Base-by-base conservation (phyloP, 2,113 vertebrate genomes). In the Stictonetta naevosa region DNA sequence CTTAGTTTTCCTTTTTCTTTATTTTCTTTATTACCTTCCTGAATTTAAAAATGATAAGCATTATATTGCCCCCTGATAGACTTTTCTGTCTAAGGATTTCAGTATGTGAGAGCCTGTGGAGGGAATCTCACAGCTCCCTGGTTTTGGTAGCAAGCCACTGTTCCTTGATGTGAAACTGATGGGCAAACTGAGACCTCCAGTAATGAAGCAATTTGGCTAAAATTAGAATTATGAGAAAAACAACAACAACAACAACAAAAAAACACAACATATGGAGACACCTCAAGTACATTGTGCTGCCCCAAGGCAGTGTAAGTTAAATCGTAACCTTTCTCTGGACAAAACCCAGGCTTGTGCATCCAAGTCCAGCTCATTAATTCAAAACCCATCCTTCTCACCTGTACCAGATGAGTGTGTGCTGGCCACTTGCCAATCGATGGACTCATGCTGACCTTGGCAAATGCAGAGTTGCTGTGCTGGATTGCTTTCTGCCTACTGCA, bases 161-260 rank as follows among this genome's bases (percentile, higher is more conserved):
- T 8, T 68, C 29, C 28, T 77, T 22, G 23, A 28, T 18, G 16
- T 63, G 55, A 73, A 90, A 66, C 40, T 10, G n/a, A 52, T 40
- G 42, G 38, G 31, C 6, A 58, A 83, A 76, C 28, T 4, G 31
- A 78, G 29, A 42, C 42, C 22, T 23, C 56, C 53, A 50, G 40
- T 26, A 53, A 53, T 0, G 2, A 76, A 82, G 20, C 0, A 25
- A 53, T 68, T 76, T 28, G 7, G 25, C 50, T 66, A 58, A 56
- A 91, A 79, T 53, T 26, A 58, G 38, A 91, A 72, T 5, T 29
- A 1, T 2, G 8, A 7, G 10, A 4, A 7, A 3, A 13, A 46
- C 59, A 52, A 16, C 3, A 2, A 4, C 3, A 2, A 4, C 3
- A 2, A 4, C 2, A 12, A 46, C 66, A 52, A 16, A 2, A 2